Evolutionary conservation across 2,113 vertebrate genomes (phyloP), one percentile per base, ranked within the genome.

Genomic region (Phalacrocorax carbo): DNA sequence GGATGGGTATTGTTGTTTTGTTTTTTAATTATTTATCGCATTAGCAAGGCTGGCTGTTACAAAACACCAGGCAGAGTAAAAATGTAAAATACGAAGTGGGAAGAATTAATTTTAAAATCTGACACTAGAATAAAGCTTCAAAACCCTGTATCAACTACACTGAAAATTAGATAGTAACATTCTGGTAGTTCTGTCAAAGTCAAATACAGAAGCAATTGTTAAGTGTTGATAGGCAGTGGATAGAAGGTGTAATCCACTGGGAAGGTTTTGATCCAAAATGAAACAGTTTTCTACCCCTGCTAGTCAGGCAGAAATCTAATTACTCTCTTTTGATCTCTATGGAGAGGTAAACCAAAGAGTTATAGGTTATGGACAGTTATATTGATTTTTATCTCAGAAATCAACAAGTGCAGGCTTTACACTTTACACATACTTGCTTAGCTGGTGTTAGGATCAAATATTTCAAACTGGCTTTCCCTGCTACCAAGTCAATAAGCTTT

Each of bases 281-380:
- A 97, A 97, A 98, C 92, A 95, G 94, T 98, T 98, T 98, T 96
- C 93, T 97, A 88, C 94, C 90, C 96, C 96, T 90, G 97, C 95
- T 98, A 98, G 96, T 97, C 96, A 98, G 98, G 97, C 98, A 98
- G 98, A 98, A 98, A 98, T 97, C 96, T 97, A 98, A 98, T 98
- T 98, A 98, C 91, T 98, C 93, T 96, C 93, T 96, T 98, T 96
- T 98, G 97, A 98, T 98, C 94, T 97, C 96, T 97, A 96, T 93
- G 94, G 97, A 97, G 97, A 97, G 94, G 96, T 95, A 97, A 97
- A 96, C 88, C 94, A 96, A 95, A 96, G 97, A 97, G 97, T 93
- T 97, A 96, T 93, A 96, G 96, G 97, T 98, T 98, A 98, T 97
- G 89, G 97, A 94, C 96, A 94, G 92, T 95, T 97, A 95, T 97